These are phyloP conservation scores for Lamellibrachia satsuma DNA, from an alignment of 2,888 invertebrate genomes.

Conservation along the genomic window DNA sequence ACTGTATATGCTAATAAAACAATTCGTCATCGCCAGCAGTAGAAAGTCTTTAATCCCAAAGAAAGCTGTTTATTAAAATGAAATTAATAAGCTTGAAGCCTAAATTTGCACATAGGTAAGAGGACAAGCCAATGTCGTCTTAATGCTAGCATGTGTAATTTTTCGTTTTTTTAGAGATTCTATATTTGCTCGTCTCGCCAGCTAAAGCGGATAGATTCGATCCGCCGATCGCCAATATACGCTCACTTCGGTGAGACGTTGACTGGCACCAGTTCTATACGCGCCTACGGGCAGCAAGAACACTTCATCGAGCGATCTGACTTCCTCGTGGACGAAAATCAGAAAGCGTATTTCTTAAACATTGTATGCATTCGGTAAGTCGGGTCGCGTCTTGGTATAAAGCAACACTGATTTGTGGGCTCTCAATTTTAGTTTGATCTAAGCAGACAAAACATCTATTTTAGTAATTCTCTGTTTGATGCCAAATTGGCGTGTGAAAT, in stretches of 20 bases:
- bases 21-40: not conserved
- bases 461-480: too few species aligned
- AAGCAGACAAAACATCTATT: too few species aligned
- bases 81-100: not conserved
- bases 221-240: constrained; percentile 92
- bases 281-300: constrained; percentile 82
- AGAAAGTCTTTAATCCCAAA: not conserved
- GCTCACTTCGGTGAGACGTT: constrained; percentile 94
- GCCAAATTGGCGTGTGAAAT: too few species aligned
- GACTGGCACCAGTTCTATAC: constrained; percentile 75
- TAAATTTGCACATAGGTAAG: not conserved
- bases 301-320: constrained; percentile 63
- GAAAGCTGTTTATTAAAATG: not conserved
- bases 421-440: not conserved
- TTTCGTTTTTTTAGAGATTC: constrained; percentile 74
- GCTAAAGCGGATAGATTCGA: constrained; percentile 88
- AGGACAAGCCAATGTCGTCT: not conserved
- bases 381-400: not conserved
- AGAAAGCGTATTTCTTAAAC: constrained; percentile 35
- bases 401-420: not conserved
- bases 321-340: constrained; percentile 39
- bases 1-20: not conserved
- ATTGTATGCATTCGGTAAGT: constrained; percentile 31
- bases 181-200: constrained; percentile 92
- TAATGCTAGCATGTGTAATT: not conserved